Evolutionary conservation across 2,888 invertebrate genomes (phyloP).

Genomic region (Pristionchus exspectatus): DNA sequence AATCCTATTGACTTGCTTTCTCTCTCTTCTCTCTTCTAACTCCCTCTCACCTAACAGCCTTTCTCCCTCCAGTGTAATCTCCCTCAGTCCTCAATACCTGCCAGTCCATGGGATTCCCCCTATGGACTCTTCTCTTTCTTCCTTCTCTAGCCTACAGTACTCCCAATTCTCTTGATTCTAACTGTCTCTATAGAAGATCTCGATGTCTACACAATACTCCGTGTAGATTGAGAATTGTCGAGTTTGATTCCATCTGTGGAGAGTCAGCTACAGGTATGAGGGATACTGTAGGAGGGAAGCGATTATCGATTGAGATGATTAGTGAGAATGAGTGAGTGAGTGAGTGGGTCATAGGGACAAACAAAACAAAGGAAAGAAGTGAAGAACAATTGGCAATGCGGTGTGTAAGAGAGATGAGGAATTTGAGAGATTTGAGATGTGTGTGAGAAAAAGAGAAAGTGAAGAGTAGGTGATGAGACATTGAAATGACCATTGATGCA

Average conservation of each 20-base stretch:
- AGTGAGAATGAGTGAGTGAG: not conserved
- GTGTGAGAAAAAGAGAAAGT: not conserved
- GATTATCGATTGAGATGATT: not conserved
- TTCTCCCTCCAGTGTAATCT: slow-evolving; percentile 24
- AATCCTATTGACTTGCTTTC: not conserved
- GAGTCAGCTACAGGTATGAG: slow-evolving; percentile 14
- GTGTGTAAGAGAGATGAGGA: slow-evolving; percentile 24
- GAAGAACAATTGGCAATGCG: slow-evolving; percentile 23
- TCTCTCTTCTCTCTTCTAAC: not conserved
- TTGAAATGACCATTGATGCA: not conserved
- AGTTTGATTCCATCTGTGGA: slow-evolving; percentile 45
- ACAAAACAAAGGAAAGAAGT: not conserved
- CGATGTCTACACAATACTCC: slow-evolving; percentile 19
- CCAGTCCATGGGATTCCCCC: not conserved
- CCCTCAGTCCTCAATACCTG: not conserved
- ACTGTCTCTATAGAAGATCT: slow-evolving; percentile 36
- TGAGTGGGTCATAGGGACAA: not conserved
- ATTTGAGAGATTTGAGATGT: slow-evolving; percentile 1
- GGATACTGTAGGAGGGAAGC: not conserved
- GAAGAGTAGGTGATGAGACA: not conserved
- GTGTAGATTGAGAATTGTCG: slow-evolving; percentile 17
- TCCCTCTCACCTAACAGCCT: slow-evolving; percentile 39
- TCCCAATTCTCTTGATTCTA: not conserved
- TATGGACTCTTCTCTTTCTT: slow-evolving; percentile 17
- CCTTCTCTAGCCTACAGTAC: not conserved